Conservation (phyloP, 2,113 vertebrate species). For the Charina bottae region DNA sequence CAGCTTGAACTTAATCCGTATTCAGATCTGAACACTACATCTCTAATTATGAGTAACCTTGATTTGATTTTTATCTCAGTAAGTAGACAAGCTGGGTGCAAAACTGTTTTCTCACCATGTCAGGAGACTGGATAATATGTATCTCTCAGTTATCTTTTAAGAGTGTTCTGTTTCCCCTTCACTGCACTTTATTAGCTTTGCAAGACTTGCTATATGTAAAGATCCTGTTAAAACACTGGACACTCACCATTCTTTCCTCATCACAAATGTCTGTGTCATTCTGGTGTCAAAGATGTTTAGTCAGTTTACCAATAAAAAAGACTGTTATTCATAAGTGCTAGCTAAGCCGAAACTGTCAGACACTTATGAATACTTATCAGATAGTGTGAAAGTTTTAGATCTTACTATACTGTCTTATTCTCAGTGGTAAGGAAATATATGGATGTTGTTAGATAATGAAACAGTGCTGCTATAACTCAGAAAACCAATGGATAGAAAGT, state of each 20-base stretch:
- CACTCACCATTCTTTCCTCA: neutral
- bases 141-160: conserved; percentile 43
- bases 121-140: conserved; percentile 48
- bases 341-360: conserved; percentile 58
- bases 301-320: conserved; percentile 59
- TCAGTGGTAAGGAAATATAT: conserved; percentile 59
- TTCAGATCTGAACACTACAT: conserved; percentile 41
- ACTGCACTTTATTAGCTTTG: conserved; percentile 47
- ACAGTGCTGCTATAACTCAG: conserved; percentile 63
- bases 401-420: conserved; percentile 52
- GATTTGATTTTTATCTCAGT: conserved; percentile 57
- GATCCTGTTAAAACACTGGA: conserved; percentile 49
- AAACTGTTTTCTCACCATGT: neutral
- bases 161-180: conserved; percentile 52
- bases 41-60: conserved; percentile 65
- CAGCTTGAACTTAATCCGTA: conserved; percentile 48
- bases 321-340: conserved; percentile 51
- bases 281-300: conserved; percentile 59
- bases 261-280: conserved; percentile 31
- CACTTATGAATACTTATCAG: conserved; percentile 65
- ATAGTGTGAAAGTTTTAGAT: conserved; percentile 56
- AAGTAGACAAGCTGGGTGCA: conserved; percentile 53
- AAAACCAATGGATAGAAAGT: conserved; percentile 50
- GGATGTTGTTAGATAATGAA: conserved; percentile 56
- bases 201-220: conserved; percentile 45